Evolutionary conservation across 2,797 vertebrate genomes (phyloP).

Genomic region (Clarias platycephalus): DNA sequence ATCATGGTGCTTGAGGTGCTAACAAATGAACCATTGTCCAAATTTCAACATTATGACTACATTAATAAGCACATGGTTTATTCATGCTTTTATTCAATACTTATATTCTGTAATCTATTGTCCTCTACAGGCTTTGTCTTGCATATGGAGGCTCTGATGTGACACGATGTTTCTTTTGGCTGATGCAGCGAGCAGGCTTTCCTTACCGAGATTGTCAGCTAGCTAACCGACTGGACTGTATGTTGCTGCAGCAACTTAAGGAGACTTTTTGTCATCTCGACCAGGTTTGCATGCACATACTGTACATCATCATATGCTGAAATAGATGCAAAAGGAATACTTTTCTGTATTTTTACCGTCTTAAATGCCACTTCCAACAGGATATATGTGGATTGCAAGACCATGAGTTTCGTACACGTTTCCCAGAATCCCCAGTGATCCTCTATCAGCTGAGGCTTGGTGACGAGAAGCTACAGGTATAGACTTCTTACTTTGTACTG

Average conservation of each 20-base stretch:
- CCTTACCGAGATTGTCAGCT: slow-evolving; percentile 95
- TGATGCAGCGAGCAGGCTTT: slow-evolving; percentile 94
- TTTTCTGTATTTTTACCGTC: neutral
- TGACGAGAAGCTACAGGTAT: slow-evolving; percentile 95
- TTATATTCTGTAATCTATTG: neutral
- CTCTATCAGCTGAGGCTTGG: slow-evolving; percentile 91
- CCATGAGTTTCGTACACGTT: slow-evolving; percentile 94
- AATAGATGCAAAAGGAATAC: neutral
- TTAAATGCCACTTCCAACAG: slow-evolving; percentile 62
- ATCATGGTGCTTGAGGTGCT: neutral
- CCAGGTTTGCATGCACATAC: slow-evolving; percentile 73
- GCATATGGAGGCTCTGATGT: slow-evolving; percentile 94
- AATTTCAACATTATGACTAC: neutral
- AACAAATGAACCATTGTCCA: neutral
- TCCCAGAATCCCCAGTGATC: slow-evolving; percentile 88
- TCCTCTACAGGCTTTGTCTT: slow-evolving; percentile 82
- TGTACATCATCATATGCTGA: neutral
- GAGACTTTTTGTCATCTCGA: slow-evolving; percentile 95
- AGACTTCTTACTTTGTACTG: neutral
- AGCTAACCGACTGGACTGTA: slow-evolving; percentile 84
- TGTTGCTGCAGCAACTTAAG: slow-evolving; percentile 92
- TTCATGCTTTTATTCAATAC: neutral
- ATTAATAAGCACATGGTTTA: neutral
- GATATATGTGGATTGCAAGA: slow-evolving; percentile 96
- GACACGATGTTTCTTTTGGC: slow-evolving; percentile 93